Percentiles rank a stretch among this genome's conserved stretches.
phyloP scores from a whole-genome alignment of 2,888 invertebrate species.

The Herminia tarsipennalis region DNA sequence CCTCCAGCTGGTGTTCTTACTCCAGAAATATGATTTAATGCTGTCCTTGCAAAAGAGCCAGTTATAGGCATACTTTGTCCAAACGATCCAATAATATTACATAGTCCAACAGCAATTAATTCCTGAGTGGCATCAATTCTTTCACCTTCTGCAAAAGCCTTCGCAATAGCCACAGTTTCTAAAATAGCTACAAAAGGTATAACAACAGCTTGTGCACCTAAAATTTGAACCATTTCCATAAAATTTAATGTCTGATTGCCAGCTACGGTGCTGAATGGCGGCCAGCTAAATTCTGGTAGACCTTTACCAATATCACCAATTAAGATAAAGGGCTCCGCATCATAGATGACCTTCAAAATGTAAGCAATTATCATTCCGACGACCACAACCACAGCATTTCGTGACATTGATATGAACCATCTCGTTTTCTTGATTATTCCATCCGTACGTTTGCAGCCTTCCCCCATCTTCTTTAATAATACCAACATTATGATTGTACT shows the following conservation, averaged over 20 bases:
- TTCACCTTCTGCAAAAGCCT: constrained; percentile 91
- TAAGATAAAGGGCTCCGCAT: constrained; percentile 86
- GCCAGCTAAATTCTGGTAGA: constrained; percentile 87
- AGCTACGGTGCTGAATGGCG: constrained; percentile 87
- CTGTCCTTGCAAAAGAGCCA: constrained; percentile 94
- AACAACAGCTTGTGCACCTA: constrained; percentile 86
- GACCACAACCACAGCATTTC: constrained; percentile 93
- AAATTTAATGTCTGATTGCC: constrained; percentile 87
- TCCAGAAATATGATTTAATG: constrained; percentile 95
- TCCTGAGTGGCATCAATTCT: constrained; percentile 95
- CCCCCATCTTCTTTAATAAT: constrained; percentile 86
- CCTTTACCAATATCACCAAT: constrained; percentile 89
- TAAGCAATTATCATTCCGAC: constrained; percentile 88
- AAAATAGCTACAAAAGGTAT: constrained; percentile 89
- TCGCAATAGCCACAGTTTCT: constrained; percentile 90
- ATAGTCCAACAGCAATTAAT: constrained; percentile 94
- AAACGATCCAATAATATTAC: constrained; percentile 93
- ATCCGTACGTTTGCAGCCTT: constrained; percentile 79
- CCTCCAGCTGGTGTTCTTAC: constrained; percentile 94
- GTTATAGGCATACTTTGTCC: constrained; percentile 94
- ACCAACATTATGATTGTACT: constrained; percentile 87
- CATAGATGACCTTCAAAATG: constrained; percentile 54
- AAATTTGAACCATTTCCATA: constrained; percentile 85
- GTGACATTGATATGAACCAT: constrained; percentile 88
- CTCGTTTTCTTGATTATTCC: constrained; percentile 78